Base-by-base conservation (phyloP, 2,888 invertebrate genomes). In the Watsonalla cultraria region DNA sequence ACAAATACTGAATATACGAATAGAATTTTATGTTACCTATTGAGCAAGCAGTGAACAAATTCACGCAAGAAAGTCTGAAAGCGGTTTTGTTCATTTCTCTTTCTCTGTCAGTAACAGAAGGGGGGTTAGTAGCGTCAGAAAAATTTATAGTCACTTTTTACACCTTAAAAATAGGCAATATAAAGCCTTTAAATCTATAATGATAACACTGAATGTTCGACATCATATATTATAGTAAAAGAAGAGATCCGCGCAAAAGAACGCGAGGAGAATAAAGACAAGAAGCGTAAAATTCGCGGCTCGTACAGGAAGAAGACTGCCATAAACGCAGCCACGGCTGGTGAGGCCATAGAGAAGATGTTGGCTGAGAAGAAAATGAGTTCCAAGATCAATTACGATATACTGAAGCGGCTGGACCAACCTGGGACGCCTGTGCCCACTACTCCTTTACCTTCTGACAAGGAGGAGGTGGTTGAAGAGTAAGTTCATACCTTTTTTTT, bases 351-450 rank as follows among this genome's bases (percentile, higher is more conserved):
- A 48, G 97, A 97, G 78, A 98, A 98, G 86, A 98, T 99, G 94
- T 89, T 99, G 15, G 96, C 89, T 65, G 99, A 99, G 79, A 98
- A 98, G 86, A 96, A 96, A 77, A 95, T 99, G 62, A 99, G 99
- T 5, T 94, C 94, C 5, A 99, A 99, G 92, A 98, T 99, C 54
- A 99, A 99, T 86, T 99, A 99, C 76, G 99, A 99, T 67, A 98
- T 99, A 45, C 86, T 99, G 56, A 96, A 96, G 81, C 96, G 95
- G 66, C 87, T 98, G 54, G 95, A 93, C 64, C 81, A 81, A 37
- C 80, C 84, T 0, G 85, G 80, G 0, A 82, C 81, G 0, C 72
- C 76, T 0, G n/a, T 70, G 34, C 72, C 79, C 4, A 70, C 75
- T 7, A 60, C 74, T 4, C 64, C 57, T 14, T 24, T 24, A 4